These are phyloP conservation scores for Linepithema humile DNA, from an alignment of 1,140 invertebrate species.

Conservation along the genomic window DNA sequence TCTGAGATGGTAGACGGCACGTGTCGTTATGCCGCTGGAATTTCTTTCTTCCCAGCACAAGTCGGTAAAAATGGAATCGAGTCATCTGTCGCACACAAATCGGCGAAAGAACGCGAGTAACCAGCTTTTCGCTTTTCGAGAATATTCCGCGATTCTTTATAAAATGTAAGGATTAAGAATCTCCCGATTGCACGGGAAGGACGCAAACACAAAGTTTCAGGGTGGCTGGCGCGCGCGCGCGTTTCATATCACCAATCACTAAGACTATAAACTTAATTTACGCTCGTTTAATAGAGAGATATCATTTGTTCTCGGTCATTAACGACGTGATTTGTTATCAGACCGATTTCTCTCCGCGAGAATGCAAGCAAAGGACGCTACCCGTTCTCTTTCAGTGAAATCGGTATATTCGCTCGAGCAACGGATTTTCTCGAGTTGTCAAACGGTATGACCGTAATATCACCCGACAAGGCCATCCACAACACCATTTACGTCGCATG, in stretches of 20 bases:
- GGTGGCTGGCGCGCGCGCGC: background rate
- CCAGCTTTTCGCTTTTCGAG: background rate
- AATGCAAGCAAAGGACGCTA: background rate
- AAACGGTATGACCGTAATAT: slow-evolving; percentile 9
- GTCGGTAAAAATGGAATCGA: background rate
- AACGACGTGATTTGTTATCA: slow-evolving; percentile 36
- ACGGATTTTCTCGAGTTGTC: slow-evolving; percentile 43
- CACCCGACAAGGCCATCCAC: slow-evolving; percentile 6
- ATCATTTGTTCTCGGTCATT: background rate
- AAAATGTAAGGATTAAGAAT: background rate
- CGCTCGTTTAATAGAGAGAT: background rate
- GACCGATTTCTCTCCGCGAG: background rate
- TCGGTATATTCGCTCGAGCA: background rate
- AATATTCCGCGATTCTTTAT: background rate
- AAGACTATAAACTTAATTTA: slow-evolving; percentile 8
- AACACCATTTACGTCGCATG: slow-evolving; percentile 40
- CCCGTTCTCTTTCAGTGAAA: background rate
- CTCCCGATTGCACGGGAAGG: background rate
- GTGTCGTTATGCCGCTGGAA: background rate
- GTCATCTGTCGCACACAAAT: background rate
- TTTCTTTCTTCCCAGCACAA: background rate
- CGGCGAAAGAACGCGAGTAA: background rate
- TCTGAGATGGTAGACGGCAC: background rate
- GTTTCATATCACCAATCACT: background rate
- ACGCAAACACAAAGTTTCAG: background rate